Percentiles rank a stretch among this genome's conserved stretches.
phyloP scores from a whole-genome alignment of 2,888 invertebrate genomes.

The Acronicta alni region DNA sequence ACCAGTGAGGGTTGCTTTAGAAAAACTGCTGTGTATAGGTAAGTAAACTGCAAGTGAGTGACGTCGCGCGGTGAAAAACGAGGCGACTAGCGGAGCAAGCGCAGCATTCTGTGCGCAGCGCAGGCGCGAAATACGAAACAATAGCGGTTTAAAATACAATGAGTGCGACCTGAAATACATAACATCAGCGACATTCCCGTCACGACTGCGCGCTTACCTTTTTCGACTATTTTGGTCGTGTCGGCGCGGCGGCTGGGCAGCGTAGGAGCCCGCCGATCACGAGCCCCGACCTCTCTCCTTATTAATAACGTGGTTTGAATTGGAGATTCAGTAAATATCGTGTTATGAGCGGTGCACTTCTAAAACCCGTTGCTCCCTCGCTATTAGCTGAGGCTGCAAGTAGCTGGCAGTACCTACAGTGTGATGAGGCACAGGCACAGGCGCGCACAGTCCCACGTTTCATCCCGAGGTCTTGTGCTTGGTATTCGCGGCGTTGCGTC shows the following conservation, averaged over 20 bases:
- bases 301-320: slow-evolving; percentile 86
- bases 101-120: slow-evolving; percentile 68
- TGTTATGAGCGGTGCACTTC: slow-evolving; percentile 43
- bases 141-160: slow-evolving; percentile 88
- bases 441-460: slow-evolving; percentile 43
- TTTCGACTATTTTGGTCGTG: slow-evolving; percentile 84
- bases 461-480: slow-evolving; percentile 43
- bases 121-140: slow-evolving; percentile 86
- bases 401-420: background rate
- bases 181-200: slow-evolving; percentile 84
- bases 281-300: slow-evolving; percentile 75
- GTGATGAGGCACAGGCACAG: no score
- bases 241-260: slow-evolving; percentile 48
- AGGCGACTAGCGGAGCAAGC: slow-evolving; percentile 50
- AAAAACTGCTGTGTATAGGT: slow-evolving; percentile 64
- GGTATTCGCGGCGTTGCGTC: slow-evolving; percentile 64
- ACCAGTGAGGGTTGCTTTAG: slow-evolving; percentile 8
- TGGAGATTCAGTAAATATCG: slow-evolving; percentile 68
- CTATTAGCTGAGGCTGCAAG: slow-evolving; percentile 4
- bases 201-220: slow-evolving; percentile 85
- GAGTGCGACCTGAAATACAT: slow-evolving; percentile 83
- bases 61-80: slow-evolving; percentile 59
- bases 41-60: slow-evolving; percentile 63
- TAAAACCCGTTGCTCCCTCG: slow-evolving; percentile 24
- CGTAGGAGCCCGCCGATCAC: slow-evolving; percentile 75